A percentile compares a stretch with the other conserved stretches of the same genome.
Evolutionary conservation across 2,113 vertebrate species (phyloP).

Genomic region (Hypomesus transpacificus): DNA sequence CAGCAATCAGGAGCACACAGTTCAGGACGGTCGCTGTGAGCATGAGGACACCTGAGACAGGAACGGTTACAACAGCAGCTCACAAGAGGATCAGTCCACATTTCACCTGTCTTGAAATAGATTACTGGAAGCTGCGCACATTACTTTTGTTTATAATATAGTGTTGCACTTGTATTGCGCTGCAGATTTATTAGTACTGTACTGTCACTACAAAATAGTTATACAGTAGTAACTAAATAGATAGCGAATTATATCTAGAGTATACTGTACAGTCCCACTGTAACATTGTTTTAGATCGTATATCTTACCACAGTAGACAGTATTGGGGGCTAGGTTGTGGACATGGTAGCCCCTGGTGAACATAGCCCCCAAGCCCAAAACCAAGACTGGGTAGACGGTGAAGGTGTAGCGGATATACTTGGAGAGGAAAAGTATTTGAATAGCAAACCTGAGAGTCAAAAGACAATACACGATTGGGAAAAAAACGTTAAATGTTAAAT

Average conservation of each 20-base stretch:
- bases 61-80: background rate
- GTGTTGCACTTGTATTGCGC: too few species aligned
- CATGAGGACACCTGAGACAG: constrained; percentile 3
- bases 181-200: too few species aligned
- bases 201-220: too few species aligned
- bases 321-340: constrained; percentile 20
- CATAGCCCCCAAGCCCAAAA: constrained; percentile 40
- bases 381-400: constrained; percentile 46
- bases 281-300: too few species aligned
- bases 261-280: too few species aligned
- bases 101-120: too few species aligned
- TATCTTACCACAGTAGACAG: constrained; percentile 43
- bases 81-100: background rate
- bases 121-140: too few species aligned
- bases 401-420: constrained; percentile 49
- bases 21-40: background rate
- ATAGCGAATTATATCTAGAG: too few species aligned
- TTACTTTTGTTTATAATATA: too few species aligned
- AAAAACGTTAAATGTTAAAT: background rate
- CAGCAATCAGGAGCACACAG: background rate
- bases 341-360: constrained; percentile 21
- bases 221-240: too few species aligned
- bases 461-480: background rate
- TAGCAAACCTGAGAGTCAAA: constrained; percentile 33
- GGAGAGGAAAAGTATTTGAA: constrained; percentile 40